These are phyloP conservation scores for Saturnia japonica DNA, from an alignment of 2,888 invertebrate genomes.

Conservation along the genomic window DNA sequence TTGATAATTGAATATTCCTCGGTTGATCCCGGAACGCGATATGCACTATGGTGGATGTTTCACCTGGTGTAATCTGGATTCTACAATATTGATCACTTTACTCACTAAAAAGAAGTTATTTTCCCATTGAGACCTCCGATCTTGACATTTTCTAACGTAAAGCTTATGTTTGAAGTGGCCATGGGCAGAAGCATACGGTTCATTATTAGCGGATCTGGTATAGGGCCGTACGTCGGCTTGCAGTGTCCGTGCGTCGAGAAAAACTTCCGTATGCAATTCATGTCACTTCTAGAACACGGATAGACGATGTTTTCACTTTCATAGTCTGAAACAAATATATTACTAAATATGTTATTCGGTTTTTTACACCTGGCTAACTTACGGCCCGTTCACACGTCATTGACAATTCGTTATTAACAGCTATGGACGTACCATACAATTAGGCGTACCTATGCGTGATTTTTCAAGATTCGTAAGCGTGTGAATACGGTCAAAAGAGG, in stretches of 20 bases:
- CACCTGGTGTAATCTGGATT: no score
- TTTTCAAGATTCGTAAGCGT: no score
- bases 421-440: no score
- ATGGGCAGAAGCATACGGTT: conserved; percentile 22
- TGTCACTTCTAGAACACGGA: conserved; percentile 34
- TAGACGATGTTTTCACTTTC: conserved; percentile 18
- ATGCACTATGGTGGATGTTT: no score
- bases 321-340: conserved; percentile 7
- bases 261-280: conserved; percentile 35
- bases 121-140: conserved; percentile 32
- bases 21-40: no score
- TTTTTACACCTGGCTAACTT: no score
- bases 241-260: conserved; percentile 34
- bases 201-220: conserved; percentile 33
- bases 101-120: conserved; percentile 39
- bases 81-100: conserved; percentile 10
- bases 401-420: no score
- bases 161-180: conserved; percentile 32
- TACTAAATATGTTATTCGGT: no score
- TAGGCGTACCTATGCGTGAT: no score
- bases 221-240: conserved; percentile 28
- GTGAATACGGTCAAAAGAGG: no score
- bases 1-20: no score
- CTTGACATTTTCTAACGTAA: conserved; percentile 28
- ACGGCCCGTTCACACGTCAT: no score